Base-by-base conservation (phyloP, 2,113 vertebrate genomes). In the Macroglossus sobrinus region DNA sequence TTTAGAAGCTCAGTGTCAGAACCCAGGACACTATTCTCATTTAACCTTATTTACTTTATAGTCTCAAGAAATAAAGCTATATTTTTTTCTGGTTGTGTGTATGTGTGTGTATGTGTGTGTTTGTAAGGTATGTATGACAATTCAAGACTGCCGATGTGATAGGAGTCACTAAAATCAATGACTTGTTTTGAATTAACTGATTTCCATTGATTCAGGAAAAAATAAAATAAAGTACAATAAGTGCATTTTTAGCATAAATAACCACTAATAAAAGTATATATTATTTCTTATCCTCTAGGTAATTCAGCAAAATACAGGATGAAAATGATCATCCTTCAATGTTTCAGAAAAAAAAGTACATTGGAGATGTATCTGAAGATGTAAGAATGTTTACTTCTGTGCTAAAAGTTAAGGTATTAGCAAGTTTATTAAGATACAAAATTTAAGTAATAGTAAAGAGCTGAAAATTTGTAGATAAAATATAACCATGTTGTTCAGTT, bases 301-400 rank as follows among this genome's bases (percentile, higher is more conserved):
- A 99, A 99, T 97, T 99, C 99, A 94, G 99, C 99, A 95, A 99
- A 99, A 98, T 99, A 71, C 98, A 98, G 93, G 99, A 99, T 98
- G 99, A 99, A 98, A 99, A 99, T 59, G 99, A 99, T 98, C 99
- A 99, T 7, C 98, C 96, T 0, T 99, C 99, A 28, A 96, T 99
- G 86, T 99, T 99, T 98, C 98, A 98, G 63, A 99, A 99, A 97
- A 98, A 98, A 81, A 99, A 97, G 99, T 99, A 99, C 97, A 99
- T 99, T n/a, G 99, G 99, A 24, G 99, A 99, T 12, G 99, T 99
- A 68, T 99, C 99, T 9, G 99, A 99, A 97, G 99, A 99, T 98
- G 99, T 99, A 63, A 99, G 98, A 97, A 99, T 99, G 98, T 99
- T 99, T 98, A 98, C 99, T 53, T 99, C 99, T 57, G 99, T 99